Base-by-base conservation (phyloP, 2,113 vertebrate species). In the Mesoclemmys tuberculata region DNA sequence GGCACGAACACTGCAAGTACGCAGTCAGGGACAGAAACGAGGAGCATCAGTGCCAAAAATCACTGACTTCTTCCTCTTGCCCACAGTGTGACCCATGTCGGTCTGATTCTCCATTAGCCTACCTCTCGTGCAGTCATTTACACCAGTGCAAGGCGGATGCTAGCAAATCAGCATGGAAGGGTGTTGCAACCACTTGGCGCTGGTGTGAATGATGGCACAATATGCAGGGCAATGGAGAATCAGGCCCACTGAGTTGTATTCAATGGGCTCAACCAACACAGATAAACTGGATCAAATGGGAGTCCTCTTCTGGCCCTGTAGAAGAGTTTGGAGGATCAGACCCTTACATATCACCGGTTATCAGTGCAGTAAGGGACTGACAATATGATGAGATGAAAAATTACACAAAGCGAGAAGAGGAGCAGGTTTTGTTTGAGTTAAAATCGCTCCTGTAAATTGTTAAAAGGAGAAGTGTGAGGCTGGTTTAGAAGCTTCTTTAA, bases 211-310 rank as follows among this genome's bases (percentile, higher is more conserved):
- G 21, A 46, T 13, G 13, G 49, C 29, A 26, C 21, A 48, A 31
- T 6, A 1, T 0, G 3, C n/a, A 38, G 74, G 0, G 27, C 80
- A 52, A 55, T 29, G 13, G 55, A n/a, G 35, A 74, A 86, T 55
- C 0, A 0, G 51, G 18, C 0, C 0, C 9, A 12, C 2, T 14
- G 77, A 26, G 24, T 81, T 51, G 27, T 6, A 11, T 8, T 46
- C 19, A 48, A 48, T 22, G 55, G 29, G 21, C 38, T 48, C 1
- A 0, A 51, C 29, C 14, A 21, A 1, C 35, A 8, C 77, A 52
- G 80, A 89, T 31, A 68, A 18, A 48, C 51, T 88, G 64, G 80
- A 54, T 6, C 49, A 93, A 71, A 83, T 11, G 9, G 58, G 90
- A 81, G 49, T 71, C 71, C 89, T 88, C 14, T 29, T 24, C 46